Conservation (phyloP, 2,888 invertebrate genomes). For the Perizoma flavofasciatum region DNA sequence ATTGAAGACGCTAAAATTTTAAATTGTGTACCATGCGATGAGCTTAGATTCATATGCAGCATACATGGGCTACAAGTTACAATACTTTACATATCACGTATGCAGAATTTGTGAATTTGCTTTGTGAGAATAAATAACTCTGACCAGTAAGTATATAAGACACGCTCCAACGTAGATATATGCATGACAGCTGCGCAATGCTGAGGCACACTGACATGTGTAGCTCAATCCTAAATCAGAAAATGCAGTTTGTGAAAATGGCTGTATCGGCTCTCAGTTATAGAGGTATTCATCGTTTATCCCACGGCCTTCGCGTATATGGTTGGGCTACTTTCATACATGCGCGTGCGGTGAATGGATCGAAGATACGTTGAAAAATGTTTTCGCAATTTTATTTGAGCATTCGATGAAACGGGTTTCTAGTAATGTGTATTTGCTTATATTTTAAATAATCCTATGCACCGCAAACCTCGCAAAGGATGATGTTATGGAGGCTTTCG, state of each 20-base stretch:
- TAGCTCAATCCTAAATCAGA: not conserved
- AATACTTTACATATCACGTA: no score
- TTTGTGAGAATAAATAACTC: no score
- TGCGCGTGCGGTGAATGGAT: constrained; percentile 18
- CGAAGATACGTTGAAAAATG: constrained; percentile 5
- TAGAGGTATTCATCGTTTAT: constrained; percentile 25
- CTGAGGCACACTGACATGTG: no score
- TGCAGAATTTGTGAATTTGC: no score
- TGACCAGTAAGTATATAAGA: no score
- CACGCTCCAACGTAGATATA: no score
- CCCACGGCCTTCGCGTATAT: constrained; percentile 33
- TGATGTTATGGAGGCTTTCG: no score
- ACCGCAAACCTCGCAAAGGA: not conserved
- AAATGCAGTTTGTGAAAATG: constrained; percentile 15
- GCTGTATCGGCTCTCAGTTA: constrained; percentile 5
- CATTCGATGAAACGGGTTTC: not conserved
- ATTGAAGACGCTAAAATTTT: constrained; percentile 18
- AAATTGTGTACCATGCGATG: no score
- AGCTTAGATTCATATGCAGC: no score
- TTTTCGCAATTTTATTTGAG: constrained; percentile 3
- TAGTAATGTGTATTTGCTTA: not conserved
- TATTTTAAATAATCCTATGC: not conserved
- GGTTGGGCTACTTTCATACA: constrained; percentile 29
- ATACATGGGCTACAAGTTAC: no score
- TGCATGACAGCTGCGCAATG: no score